These are phyloP conservation scores for Neoniphon sammara DNA, from an alignment of 2,797 vertebrate genomes.

Conservation along the genomic window DNA sequence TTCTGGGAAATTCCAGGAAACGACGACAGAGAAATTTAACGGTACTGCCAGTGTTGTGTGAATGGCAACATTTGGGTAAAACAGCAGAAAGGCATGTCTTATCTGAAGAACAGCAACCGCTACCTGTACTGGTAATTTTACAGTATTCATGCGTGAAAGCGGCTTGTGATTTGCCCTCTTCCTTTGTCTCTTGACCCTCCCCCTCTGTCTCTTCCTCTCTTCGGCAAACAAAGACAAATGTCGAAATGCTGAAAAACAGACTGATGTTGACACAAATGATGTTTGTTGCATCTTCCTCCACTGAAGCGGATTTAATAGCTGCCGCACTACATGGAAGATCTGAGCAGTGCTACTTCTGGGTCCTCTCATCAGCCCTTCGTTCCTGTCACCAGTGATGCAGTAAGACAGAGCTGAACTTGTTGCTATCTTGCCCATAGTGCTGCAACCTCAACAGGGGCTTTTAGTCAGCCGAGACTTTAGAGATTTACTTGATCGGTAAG, in stretches of 20 bases:
- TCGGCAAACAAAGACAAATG: constrained; percentile 70
- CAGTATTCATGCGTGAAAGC: no score
- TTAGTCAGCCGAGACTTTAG: neutral
- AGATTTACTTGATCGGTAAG: no score
- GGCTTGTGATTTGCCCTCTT: constrained; percentile 32
- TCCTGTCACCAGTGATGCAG: constrained; percentile 28
- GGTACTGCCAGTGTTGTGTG: no score
- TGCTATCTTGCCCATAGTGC: neutral
- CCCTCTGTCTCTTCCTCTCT: constrained; percentile 38
- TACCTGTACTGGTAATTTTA: no score
- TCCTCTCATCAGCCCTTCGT: constrained; percentile 19
- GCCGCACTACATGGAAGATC: constrained; percentile 40
- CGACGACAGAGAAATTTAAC: no score
- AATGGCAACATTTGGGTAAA: no score
- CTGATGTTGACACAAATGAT: constrained; percentile 69
- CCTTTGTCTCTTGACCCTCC: constrained; percentile 25
- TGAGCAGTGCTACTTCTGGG: constrained; percentile 16
- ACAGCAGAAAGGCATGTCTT: no score
- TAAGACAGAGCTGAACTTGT: neutral
- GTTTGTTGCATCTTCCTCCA: constrained; percentile 59
- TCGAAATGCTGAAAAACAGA: constrained; percentile 67
- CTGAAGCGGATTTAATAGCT: constrained; percentile 67
- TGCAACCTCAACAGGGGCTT: neutral
- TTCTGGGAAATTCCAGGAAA: no score
- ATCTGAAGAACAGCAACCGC: no score